Evolutionary conservation across 2,888 invertebrate genomes (phyloP).

Genomic region (Troides oblongomaculatus): DNA sequence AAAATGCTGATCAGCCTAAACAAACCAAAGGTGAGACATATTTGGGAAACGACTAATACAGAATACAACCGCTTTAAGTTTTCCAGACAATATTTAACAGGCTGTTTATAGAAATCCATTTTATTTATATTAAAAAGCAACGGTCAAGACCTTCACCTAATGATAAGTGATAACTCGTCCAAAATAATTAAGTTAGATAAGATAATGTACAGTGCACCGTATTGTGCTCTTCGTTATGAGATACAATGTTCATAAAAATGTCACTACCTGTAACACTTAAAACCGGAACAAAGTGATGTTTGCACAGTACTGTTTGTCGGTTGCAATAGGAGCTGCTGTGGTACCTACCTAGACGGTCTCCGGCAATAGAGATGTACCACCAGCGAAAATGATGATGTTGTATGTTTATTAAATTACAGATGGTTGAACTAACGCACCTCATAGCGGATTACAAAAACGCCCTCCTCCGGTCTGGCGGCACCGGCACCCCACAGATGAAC

Average conservation of each 20-base stretch:
- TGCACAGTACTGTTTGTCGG: too few relatives aligned
- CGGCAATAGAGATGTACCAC: neutral
- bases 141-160: too few relatives aligned
- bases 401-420: constrained; percentile 68
- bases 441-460: constrained; percentile 98
- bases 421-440: constrained; percentile 92
- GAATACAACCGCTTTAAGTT: too few relatives aligned
- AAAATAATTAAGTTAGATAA: too few relatives aligned
- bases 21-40: constrained; percentile 88
- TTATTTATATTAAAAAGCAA: too few relatives aligned
- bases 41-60: neutral
- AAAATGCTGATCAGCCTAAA: constrained; percentile 94
- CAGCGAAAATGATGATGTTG: neutral
- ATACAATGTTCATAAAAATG: too few relatives aligned
- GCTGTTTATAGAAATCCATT: neutral
- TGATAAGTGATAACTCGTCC: too few relatives aligned
- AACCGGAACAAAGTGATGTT: too few relatives aligned
- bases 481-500: constrained; percentile 89
- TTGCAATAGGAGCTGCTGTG: neutral
- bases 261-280: too few relatives aligned
- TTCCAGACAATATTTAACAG: neutral
- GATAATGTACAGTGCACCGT: too few relatives aligned
- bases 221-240: too few relatives aligned
- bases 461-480: constrained; percentile 85
- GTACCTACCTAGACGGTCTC: neutral